Conservation (phyloP, 1,140 invertebrate genomes). For the Drosophila gunungcola region DNA sequence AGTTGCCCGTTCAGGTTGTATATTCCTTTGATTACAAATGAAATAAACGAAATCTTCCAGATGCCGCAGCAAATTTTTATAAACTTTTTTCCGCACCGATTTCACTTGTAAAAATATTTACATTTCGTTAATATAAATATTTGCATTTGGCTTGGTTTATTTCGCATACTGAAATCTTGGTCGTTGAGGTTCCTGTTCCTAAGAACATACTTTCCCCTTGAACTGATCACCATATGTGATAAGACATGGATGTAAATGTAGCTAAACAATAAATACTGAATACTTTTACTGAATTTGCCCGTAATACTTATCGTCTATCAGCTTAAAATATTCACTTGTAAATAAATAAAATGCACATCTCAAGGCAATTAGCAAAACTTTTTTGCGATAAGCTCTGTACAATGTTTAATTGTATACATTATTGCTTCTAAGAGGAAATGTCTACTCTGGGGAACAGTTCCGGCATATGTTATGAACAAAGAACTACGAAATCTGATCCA, state of each 20-base stretch:
- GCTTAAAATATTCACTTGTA: background rate
- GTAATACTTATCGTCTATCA: background rate
- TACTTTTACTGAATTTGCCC: background rate
- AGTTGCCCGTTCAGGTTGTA: slow-evolving; percentile 40
- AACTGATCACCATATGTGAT: slow-evolving; percentile 7
- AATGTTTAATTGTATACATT: background rate
- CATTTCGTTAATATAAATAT: slow-evolving; percentile 73
- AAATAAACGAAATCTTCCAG: slow-evolving; percentile 81
- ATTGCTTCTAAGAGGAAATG: slow-evolving; percentile 14
- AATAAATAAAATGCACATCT: background rate
- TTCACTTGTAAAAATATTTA: slow-evolving; percentile 81
- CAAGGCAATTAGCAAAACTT: slow-evolving; percentile 11
- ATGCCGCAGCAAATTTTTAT: slow-evolving; percentile 73
- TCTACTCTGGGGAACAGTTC: slow-evolving; percentile 34
- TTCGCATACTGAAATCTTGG: slow-evolving; percentile 4
- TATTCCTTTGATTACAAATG: slow-evolving; percentile 79
- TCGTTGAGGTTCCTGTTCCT: background rate
- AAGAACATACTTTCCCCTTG: background rate
- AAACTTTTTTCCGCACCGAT: slow-evolving; percentile 57
- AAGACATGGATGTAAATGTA: background rate
- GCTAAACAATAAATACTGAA: background rate
- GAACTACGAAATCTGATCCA: slow-evolving; percentile 23
- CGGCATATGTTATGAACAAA: slow-evolving; percentile 24
- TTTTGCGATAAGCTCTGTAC: slow-evolving; percentile 14
- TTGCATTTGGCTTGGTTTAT: slow-evolving; percentile 46